Evolutionary conservation across 2,797 vertebrate species (phyloP).

Genomic region (Pangasius djambal): DNA sequence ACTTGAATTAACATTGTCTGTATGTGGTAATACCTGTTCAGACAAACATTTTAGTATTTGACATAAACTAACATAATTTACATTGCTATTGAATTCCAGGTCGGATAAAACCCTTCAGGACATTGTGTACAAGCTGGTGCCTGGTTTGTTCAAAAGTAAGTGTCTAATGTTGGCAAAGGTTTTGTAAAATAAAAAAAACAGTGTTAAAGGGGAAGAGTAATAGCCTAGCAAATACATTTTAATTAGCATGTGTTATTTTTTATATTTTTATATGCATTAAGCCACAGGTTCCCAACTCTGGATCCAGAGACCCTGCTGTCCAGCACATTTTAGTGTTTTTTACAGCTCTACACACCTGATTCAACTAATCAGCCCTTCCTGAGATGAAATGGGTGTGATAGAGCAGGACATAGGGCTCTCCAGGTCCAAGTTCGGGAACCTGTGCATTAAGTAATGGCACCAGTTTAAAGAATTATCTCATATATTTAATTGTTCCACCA

Average conservation of each 20-base stretch:
- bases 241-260: neutral
- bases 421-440: neutral
- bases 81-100: constrained; percentile 67
- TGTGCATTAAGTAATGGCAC: neutral
- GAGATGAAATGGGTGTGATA: neutral
- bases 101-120: constrained; percentile 99
- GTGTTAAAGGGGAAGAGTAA: neutral
- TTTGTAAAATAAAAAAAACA: neutral
- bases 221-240: neutral
- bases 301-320: neutral
- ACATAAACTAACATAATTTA: neutral
- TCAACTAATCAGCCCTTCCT: neutral
- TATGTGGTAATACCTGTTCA: neutral
- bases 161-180: neutral
- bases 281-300: neutral
- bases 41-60: neutral
- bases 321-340: neutral
- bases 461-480: neutral
- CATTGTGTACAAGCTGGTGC: constrained; percentile 98
- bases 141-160: constrained; percentile 98
- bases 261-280: neutral
- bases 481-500: neutral
- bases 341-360: neutral
- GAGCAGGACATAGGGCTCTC: neutral
- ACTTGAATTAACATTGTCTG: neutral